phyloP scores from a whole-genome alignment of 2,797 vertebrate species.

The Propithecus perrieri region DNA sequence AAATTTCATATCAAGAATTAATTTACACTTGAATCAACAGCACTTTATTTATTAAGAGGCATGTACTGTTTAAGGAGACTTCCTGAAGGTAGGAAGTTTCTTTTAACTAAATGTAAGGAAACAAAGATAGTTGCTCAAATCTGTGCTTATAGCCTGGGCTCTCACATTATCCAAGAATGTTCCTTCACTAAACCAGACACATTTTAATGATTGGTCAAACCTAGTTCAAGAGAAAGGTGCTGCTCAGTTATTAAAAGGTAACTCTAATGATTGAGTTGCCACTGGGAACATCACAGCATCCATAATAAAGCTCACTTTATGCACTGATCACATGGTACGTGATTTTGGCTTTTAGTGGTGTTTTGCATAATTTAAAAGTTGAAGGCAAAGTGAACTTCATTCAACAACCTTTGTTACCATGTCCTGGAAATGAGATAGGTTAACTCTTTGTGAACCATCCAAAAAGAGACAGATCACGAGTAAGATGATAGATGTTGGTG shows the following conservation, averaged over 20 bases:
- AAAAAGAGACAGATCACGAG: background rate
- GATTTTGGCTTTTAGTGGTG: background rate
- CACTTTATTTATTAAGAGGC: constrained; percentile 3
- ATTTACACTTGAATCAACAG: background rate
- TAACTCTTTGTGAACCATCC: constrained; percentile 28
- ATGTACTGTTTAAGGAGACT: background rate
- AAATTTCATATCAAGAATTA: constrained; percentile 34
- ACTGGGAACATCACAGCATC: constrained; percentile 61
- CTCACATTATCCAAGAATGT: background rate
- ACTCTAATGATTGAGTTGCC: constrained; percentile 55
- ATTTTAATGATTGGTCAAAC: constrained; percentile 49
- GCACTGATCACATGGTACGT: background rate
- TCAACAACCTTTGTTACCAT: background rate
- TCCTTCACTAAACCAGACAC: background rate
- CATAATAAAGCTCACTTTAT: constrained; percentile 19
- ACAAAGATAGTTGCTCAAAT: background rate
- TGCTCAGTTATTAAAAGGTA: constrained; percentile 59
- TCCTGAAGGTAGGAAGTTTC: constrained; percentile 5
- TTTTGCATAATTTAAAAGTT: constrained; percentile 35
- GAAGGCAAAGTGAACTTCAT: constrained; percentile 52
- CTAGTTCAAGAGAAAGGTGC: constrained; percentile 49
- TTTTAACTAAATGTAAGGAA: constrained; percentile 27
- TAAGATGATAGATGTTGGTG: background rate
- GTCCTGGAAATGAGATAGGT: background rate
- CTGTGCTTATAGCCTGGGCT: constrained; percentile 18